Evolutionary conservation across 2,797 vertebrate genomes (phyloP).

Genomic region (Lindbergichthys nudifrons): DNA sequence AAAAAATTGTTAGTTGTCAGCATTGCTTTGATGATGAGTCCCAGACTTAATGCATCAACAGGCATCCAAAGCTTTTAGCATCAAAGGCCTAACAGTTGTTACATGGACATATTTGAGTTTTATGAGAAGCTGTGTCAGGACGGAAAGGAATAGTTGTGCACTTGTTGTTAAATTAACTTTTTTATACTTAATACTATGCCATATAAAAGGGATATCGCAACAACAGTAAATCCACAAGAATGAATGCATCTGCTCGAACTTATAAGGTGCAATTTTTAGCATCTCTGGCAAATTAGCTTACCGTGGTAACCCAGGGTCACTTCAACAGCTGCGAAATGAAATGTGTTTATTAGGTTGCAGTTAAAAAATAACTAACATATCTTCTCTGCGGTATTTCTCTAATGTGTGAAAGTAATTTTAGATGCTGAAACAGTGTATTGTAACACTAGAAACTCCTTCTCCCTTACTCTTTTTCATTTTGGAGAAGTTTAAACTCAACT

Average conservation of each 20-base stretch:
- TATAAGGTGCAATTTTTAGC: too few relatives aligned
- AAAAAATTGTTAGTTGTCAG: conserved; percentile 64
- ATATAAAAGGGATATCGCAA: background rate
- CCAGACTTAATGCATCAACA: conserved; percentile 37
- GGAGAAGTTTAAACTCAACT: background rate
- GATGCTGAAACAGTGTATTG: background rate
- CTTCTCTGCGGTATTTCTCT: background rate
- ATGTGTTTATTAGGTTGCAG: background rate
- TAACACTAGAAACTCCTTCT: background rate
- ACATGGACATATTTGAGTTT: conserved; percentile 10
- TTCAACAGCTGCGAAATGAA: background rate
- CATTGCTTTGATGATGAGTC: conserved; percentile 57
- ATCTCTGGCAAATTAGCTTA: background rate
- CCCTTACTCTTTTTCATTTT: background rate
- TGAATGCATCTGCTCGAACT: background rate
- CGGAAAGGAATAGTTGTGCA: conserved; percentile 3
- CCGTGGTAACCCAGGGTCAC: background rate
- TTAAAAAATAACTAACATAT: background rate
- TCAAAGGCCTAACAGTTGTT: conserved; percentile 13
- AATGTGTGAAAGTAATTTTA: too few relatives aligned
- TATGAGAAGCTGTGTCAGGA: background rate
- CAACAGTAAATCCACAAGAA: background rate
- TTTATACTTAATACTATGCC: background rate
- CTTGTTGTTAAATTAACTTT: too few relatives aligned
- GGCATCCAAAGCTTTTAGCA: conserved; percentile 12